phyloP scores from a whole-genome alignment of 2,888 invertebrate genomes.

The Scaptomyza parva region DNA sequence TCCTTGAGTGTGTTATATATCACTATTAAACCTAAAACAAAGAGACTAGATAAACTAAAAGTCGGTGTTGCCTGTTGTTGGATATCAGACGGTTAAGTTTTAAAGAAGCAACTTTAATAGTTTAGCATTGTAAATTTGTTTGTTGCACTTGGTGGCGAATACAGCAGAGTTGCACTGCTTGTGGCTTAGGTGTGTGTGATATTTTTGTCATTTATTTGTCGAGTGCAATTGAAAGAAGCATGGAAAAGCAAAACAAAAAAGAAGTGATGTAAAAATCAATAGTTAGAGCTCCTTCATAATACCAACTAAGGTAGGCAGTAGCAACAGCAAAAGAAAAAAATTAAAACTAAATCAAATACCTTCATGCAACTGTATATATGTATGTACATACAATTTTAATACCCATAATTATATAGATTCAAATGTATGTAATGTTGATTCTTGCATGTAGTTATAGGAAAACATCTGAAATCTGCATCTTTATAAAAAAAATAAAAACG shows the following conservation, averaged over 20 bases:
- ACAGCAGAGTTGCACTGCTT: constrained; percentile 8
- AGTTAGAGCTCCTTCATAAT: constrained; percentile 53
- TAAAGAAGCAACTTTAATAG: not conserved
- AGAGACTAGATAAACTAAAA: constrained; percentile 35
- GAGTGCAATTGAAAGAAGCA: constrained; percentile 30
- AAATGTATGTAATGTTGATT: constrained; percentile 3
- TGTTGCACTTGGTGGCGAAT: constrained; percentile 6
- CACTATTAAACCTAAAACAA: constrained; percentile 26
- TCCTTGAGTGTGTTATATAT: constrained; percentile 36
- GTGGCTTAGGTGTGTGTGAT: constrained; percentile 26
- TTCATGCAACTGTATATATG: constrained; percentile 7
- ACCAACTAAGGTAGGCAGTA: constrained; percentile 58
- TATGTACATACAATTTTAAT: constrained; percentile 1
- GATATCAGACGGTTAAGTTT: constrained; percentile 6
- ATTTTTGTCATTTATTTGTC: constrained; percentile 26
- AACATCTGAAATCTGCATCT: not conserved
- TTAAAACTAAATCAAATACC: constrained; percentile 1
- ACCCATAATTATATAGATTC: constrained; percentile 3
- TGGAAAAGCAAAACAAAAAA: constrained; percentile 31
- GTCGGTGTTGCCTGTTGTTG: constrained; percentile 14
- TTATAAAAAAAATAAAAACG: not conserved
- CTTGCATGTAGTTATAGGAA: constrained; percentile 5
- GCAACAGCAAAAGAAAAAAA: constrained; percentile 15
- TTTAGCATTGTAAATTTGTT: constrained; percentile 6
- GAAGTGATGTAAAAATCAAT: constrained; percentile 68